These are phyloP conservation scores for Pogonomyrmex barbatus DNA, from an alignment of 1,140 invertebrate genomes.

Conservation along the genomic window DNA sequence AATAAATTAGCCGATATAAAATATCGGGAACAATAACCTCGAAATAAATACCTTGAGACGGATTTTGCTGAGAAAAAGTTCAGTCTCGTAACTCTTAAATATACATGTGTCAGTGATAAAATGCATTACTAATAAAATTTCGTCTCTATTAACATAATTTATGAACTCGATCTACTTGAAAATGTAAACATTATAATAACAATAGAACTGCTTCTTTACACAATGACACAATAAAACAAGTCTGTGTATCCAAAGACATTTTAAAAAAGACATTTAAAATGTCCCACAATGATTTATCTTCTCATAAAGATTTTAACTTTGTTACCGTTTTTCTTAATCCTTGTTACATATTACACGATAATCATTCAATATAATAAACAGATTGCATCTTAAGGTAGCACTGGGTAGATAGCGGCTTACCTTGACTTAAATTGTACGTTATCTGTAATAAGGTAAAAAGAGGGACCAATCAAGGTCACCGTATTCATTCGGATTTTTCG, in stretches of 20 bases:
- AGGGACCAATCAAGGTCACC: not conserved
- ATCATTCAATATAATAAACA: not conserved
- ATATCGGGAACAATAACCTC: not conserved
- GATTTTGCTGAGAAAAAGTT: not conserved
- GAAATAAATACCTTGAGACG: not conserved
- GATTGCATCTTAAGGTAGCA: constrained; percentile 13
- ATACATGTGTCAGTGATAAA: not conserved
- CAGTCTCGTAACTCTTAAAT: not conserved
- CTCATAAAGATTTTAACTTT: not conserved
- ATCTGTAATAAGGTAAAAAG: constrained; percentile 15
- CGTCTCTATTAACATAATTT: not conserved
- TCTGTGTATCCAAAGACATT: too few relatives aligned
- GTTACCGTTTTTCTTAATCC: not conserved
- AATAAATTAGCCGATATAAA: not conserved
- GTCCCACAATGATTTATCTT: not conserved
- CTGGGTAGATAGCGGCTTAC: constrained; percentile 34
- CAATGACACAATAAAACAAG: too few relatives aligned
- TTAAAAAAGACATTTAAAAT: too few relatives aligned
- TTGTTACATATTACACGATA: not conserved
- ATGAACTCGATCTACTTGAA: not conserved
- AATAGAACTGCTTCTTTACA: not conserved
- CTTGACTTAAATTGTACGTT: constrained; percentile 59
- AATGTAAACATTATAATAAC: not conserved
- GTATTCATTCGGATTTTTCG: not conserved
- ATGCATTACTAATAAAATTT: not conserved